Evolutionary conservation across 2,888 invertebrate species (phyloP).

Genomic region (Baccha elongata): DNA sequence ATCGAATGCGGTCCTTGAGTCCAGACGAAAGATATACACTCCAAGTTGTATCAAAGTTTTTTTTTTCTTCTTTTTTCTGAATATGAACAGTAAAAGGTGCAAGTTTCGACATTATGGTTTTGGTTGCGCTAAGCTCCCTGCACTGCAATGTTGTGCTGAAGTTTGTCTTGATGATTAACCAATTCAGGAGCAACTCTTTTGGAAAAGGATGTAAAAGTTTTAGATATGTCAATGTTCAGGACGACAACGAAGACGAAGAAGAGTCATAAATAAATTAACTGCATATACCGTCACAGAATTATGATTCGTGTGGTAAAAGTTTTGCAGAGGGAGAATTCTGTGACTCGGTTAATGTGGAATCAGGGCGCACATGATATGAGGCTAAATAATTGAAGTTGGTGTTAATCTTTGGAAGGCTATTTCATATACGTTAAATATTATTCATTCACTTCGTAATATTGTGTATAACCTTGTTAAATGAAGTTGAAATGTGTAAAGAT

Average conservation of each 20-base stretch:
- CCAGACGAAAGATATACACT: conserved; percentile 20
- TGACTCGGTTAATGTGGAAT: conserved; percentile 21
- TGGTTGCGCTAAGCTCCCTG: background rate
- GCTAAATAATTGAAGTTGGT: conserved; percentile 11
- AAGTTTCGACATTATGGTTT: conserved; percentile 40
- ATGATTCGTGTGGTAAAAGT: conserved; percentile 10
- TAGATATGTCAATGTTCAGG: conserved; percentile 34
- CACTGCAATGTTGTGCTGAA: background rate
- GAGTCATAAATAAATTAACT: conserved; percentile 50
- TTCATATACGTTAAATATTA: no score
- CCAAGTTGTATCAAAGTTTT: conserved; percentile 24
- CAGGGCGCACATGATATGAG: background rate
- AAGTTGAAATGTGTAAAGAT: no score
- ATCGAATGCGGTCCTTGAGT: conserved; percentile 43
- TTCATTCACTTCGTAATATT: no score
- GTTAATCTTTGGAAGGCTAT: background rate
- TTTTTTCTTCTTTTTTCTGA: background rate
- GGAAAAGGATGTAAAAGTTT: conserved; percentile 32
- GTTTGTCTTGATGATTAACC: conserved; percentile 37
- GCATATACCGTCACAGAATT: background rate
- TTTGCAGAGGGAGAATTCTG: background rate
- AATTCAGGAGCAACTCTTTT: conserved; percentile 26
- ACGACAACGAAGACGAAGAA: no score
- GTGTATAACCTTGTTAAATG: no score
- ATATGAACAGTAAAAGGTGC: conserved; percentile 32